Base-by-base conservation (phyloP, 2,888 invertebrate species). In the Steromphala cineraria region DNA sequence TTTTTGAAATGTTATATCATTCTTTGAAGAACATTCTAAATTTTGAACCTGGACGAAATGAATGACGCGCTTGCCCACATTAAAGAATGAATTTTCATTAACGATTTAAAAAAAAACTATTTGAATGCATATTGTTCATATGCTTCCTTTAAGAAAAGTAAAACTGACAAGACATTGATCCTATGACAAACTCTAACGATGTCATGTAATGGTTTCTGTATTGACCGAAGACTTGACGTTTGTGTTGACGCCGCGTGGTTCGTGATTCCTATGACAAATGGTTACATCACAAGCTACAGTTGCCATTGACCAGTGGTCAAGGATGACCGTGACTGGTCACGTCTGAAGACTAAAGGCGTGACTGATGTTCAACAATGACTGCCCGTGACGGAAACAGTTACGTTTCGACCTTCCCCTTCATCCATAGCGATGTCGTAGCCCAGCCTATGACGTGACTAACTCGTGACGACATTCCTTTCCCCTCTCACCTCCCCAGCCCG, bases 361-460 rank as follows among this genome's bases (percentile, higher is more conserved):
- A 71, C 71, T 71, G 19, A 10, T 36, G 36, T 19, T 19, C 28
- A 8, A 36, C 71, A 19, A 40, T 40, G 19, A 19, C 19, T 40
- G 40, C 19, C 36, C 36, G n/a, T 31, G 71, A 71, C 31, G 71
- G 71, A 71, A 71, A 71, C 71, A 31, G 40, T 71, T 71, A 40
- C 71, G 36, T 71, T 71, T 31, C 36, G 7, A 7, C 71, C 40
- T 36, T 15, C 71, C 40, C 40, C 36, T 31, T 17, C 40, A 19
- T 36, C 19, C 71, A 71, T 40, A 31, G 71, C 36, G 19, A 71
- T 40, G 71, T 71, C 71, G 71, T 71, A 36, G 36, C 71, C 71
- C 31, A n/a, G 19, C 19, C 40, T 15, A 19, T 71, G 71, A 40
- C 71, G 71, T 71, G 71, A 71, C 71, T 36, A 36, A n/a, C 19